Conservation (phyloP, 2,797 vertebrate species). For the Argya squamiceps region DNA sequence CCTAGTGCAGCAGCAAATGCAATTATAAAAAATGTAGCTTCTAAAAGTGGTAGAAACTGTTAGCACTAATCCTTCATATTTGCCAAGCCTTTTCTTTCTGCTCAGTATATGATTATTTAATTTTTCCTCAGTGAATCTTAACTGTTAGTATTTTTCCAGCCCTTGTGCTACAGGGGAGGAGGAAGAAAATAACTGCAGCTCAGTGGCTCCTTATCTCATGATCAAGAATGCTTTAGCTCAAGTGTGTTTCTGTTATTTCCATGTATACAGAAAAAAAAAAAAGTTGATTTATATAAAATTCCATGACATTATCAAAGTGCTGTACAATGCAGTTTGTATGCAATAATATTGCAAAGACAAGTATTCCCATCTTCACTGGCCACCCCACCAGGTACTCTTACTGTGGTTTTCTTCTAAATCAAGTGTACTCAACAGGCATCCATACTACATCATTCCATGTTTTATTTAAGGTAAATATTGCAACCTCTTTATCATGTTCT, state of each 20-base stretch:
- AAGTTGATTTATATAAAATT: not conserved
- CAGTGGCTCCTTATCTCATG: not conserved
- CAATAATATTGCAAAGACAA: not conserved
- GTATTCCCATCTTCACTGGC: not conserved
- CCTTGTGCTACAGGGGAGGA: not conserved
- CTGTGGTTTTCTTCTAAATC: not conserved
- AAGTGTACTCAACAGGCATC: not conserved
- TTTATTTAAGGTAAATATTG: constrained; percentile 37
- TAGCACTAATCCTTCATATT: not conserved
- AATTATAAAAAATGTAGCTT: not conserved
- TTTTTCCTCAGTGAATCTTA: not conserved
- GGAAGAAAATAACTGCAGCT: not conserved
- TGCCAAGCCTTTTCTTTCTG: not conserved
- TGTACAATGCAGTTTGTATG: not conserved
- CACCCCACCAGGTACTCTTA: not conserved
- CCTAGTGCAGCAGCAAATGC: not conserved
- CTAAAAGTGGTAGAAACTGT: not conserved
- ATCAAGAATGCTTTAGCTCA: not conserved
- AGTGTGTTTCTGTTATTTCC: not conserved
- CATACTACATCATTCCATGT: not conserved
- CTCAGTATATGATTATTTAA: not conserved
- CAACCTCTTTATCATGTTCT: not conserved
- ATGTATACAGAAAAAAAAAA: not conserved
- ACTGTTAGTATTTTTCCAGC: not conserved
- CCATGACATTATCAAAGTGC: not conserved